Percentiles rank a stretch among this genome's conserved stretches.
phyloP scores from a whole-genome alignment of 1,140 invertebrate species.

The Lanistes nyassanus region DNA sequence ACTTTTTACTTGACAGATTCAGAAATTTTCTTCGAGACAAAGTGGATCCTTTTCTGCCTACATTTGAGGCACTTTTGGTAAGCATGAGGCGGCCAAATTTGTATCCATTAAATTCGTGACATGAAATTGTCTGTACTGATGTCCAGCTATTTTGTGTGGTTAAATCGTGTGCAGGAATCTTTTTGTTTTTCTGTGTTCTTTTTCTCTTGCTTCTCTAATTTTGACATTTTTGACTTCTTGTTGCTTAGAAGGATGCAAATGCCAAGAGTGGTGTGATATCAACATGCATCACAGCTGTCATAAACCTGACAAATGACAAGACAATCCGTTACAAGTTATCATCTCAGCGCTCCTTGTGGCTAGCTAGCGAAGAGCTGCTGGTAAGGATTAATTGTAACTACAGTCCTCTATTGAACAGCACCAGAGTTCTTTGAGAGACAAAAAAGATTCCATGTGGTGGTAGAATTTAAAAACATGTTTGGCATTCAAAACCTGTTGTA shows the following conservation, averaged over 20 bases:
- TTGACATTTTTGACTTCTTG: too few species aligned
- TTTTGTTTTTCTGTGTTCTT: too few species aligned
- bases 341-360: conserved; percentile 37
- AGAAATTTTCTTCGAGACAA: conserved; percentile 48
- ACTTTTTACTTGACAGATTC: conserved; percentile 41
- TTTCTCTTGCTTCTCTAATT: too few species aligned
- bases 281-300: conserved; percentile 41
- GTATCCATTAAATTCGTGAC: background rate
- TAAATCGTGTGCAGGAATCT: too few species aligned
- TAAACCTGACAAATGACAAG: conserved; percentile 41
- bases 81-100: background rate
- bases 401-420: too few species aligned
- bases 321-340: conserved; percentile 37
- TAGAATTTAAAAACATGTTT: too few species aligned
- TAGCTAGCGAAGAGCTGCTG: conserved; percentile 34
- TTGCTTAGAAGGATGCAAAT: conserved; percentile 32
- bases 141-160: too few species aligned
- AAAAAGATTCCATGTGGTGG: too few species aligned
- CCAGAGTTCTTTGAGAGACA: too few species aligned
- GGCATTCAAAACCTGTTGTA: too few species aligned
- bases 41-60: conserved; percentile 50
- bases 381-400: conserved; percentile 21
- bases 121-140: background rate
- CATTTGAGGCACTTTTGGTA: conserved; percentile 57
- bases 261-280: conserved; percentile 35